Conservation (phyloP, 2,888 invertebrate species). For the Chaitophorus viminalis region DNA sequence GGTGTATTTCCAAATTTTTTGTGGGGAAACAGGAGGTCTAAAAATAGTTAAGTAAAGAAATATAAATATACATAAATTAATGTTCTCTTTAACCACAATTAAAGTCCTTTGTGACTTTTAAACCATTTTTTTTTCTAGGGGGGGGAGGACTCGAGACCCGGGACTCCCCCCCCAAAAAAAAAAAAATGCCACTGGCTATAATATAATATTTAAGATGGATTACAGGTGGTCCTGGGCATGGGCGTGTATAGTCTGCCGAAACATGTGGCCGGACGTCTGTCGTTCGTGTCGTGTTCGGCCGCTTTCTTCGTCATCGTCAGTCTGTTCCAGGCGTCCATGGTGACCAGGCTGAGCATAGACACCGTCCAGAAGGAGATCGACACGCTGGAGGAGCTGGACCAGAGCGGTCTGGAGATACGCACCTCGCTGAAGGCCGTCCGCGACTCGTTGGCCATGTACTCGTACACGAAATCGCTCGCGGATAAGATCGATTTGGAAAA, state of each 20-base stretch:
- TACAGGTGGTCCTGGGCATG: constrained; percentile 45
- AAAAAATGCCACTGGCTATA: too few species aligned
- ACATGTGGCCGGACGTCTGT: constrained; percentile 28
- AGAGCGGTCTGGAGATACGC: constrained; percentile 52
- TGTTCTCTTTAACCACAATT: too few species aligned
- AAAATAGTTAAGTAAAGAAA: too few species aligned
- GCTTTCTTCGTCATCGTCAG: constrained; percentile 60
- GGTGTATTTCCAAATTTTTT: too few species aligned
- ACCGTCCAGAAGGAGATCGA: constrained; percentile 39
- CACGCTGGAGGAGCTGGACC: constrained; percentile 49
- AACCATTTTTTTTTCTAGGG: too few species aligned
- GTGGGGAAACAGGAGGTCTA: too few species aligned
- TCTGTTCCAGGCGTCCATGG: constrained; percentile 57
- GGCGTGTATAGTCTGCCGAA: constrained; percentile 35
- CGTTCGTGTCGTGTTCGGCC: constrained; percentile 42
- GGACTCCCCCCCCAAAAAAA: too few species aligned
- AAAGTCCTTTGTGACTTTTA: too few species aligned
- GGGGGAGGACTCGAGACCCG: too few species aligned
- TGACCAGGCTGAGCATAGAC: constrained; percentile 50
- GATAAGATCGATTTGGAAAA: constrained; percentile 35
- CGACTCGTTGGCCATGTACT: constrained; percentile 37
- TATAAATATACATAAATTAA: too few species aligned
- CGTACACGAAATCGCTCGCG: constrained; percentile 31
- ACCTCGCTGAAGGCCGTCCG: constrained; percentile 19
- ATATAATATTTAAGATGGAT: too few species aligned